These are phyloP conservation scores for Porites lutea DNA, from an alignment of 64 coral and sea anemone genomes.

Conservation along the genomic window DNA sequence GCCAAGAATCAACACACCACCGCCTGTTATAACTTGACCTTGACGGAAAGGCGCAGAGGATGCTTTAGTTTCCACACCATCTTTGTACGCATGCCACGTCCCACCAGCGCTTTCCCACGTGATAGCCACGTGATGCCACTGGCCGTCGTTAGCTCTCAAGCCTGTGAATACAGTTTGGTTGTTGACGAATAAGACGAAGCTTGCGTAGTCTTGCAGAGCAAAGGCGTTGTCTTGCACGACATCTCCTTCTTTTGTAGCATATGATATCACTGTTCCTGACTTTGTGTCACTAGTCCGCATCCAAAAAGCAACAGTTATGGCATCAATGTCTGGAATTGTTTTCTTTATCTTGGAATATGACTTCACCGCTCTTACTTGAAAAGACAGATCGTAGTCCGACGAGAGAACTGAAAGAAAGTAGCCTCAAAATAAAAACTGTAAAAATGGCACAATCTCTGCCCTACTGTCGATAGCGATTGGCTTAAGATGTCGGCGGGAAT, in stretches of 20 bases:
- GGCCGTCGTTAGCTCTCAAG: conserved; percentile 52
- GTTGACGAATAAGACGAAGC: conserved; percentile 74
- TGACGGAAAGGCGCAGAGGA: conserved; percentile 43
- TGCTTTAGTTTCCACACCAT: background rate
- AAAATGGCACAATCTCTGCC: too few relatives aligned
- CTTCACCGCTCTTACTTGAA: conserved; percentile 52
- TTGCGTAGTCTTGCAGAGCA: conserved; percentile 67
- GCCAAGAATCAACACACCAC: conserved; percentile 48
- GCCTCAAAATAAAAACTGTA: too few relatives aligned
- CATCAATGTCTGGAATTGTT: conserved; percentile 56
- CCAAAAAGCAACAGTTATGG: conserved; percentile 75
- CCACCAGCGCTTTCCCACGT: conserved; percentile 75
- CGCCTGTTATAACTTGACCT: conserved; percentile 39
- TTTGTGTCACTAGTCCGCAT: conserved; percentile 69
- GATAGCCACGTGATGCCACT: conserved; percentile 84
- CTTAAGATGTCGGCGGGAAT: too few relatives aligned
- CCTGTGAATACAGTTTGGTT: conserved; percentile 68
- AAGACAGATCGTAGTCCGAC: conserved; percentile 75
- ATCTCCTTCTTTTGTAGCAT: conserved; percentile 37
- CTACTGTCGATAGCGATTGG: too few relatives aligned
- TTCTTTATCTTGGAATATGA: conserved; percentile 47
- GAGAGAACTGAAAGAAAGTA: conserved; percentile 36
- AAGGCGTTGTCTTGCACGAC: conserved; percentile 71
- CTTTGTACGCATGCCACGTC: conserved; percentile 21
- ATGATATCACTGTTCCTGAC: conserved; percentile 73